Evolutionary conservation across 2,888 invertebrate species (phyloP).

Genomic region (Ceraclea dissimilis): DNA sequence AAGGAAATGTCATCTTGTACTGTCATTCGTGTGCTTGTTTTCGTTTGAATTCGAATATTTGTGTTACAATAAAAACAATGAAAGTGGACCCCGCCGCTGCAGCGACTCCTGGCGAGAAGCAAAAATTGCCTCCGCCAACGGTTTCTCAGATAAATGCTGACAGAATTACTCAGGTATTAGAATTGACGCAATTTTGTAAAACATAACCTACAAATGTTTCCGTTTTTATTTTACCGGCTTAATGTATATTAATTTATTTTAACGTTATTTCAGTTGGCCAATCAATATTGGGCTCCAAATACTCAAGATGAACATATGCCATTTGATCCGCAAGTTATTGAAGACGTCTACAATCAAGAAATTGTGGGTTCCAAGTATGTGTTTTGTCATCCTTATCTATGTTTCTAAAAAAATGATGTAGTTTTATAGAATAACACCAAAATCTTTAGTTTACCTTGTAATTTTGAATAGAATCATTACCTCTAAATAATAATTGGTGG

Average conservation of each 20-base stretch:
- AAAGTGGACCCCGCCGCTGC: slow-evolving; percentile 12
- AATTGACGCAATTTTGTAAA: slow-evolving; percentile 10
- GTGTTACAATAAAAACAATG: slow-evolving; percentile 2
- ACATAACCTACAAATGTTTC: slow-evolving; percentile 10
- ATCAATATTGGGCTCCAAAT: slow-evolving; percentile 89
- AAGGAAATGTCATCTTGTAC: neutral
- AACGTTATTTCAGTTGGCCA: slow-evolving; percentile 62
- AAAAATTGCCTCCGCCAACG: slow-evolving; percentile 62
- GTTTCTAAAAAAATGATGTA: no score
- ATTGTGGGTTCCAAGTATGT: slow-evolving; percentile 69
- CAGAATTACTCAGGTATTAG: slow-evolving; percentile 70
- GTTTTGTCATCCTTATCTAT: neutral
- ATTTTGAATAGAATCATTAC: neutral
- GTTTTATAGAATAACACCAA: no score
- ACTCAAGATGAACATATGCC: slow-evolving; percentile 63
- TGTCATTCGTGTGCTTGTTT: neutral
- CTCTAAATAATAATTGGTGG: neutral
- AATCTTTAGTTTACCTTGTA: neutral
- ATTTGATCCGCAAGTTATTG: slow-evolving; percentile 72
- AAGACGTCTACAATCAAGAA: slow-evolving; percentile 83
- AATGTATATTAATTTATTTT: neutral
- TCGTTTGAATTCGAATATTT: neutral
- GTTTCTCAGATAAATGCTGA: slow-evolving; percentile 88
- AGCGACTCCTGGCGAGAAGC: slow-evolving; percentile 24
- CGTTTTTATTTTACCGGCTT: neutral